Base-by-base conservation (phyloP, 2,113 vertebrate genomes). In the Cettia cetti region DNA sequence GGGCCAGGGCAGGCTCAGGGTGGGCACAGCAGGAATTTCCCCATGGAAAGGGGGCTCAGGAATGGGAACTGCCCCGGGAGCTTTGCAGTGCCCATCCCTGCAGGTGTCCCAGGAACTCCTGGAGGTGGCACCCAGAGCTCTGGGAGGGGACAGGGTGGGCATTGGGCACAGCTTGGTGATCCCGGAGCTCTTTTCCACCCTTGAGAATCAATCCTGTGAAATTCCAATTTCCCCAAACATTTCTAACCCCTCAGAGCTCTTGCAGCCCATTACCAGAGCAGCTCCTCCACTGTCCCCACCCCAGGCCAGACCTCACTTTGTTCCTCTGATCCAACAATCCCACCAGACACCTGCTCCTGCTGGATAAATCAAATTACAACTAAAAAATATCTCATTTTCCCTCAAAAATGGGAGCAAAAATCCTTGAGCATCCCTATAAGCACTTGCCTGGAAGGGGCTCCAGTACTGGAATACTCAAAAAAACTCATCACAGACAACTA, bases 131-230 rank as follows among this genome's bases (percentile, higher is more conserved):
- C 39, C 39, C 4, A 7, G 54, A 0, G 74, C 64, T 42, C 50
- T 33, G 21, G 31, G 42, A 35, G 50, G 75, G 56, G 18, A 63
- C n/a, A 13, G 1, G 28, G 45, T 22, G 37, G 17, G 31, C 1
- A 33, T 0, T 0, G 0, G n/a, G 3, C 66, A 50, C 68, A 74
- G 33, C 0, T 5, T 7, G 53, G 16, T 17, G 59, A 42, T 24
- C 78, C 33, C 2, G 4, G n/a, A 53, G 61, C 54, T 39, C 39
- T 18, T 69, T 47, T 14, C 69, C 79, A 47, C 2, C 40, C 84
- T 61, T 56, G 33, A 18, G 1, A 28, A 54, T 35, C 7, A 10
- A 15, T 28, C 22, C 31, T 33, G 59, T 44, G 68, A 40, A 76
- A 70, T 26, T 39, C 33, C 81, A 20, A 7, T 26, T 19, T 22